Base-by-base conservation (phyloP, 2,113 vertebrate species). In the Neomonachus schauinslandi region DNA sequence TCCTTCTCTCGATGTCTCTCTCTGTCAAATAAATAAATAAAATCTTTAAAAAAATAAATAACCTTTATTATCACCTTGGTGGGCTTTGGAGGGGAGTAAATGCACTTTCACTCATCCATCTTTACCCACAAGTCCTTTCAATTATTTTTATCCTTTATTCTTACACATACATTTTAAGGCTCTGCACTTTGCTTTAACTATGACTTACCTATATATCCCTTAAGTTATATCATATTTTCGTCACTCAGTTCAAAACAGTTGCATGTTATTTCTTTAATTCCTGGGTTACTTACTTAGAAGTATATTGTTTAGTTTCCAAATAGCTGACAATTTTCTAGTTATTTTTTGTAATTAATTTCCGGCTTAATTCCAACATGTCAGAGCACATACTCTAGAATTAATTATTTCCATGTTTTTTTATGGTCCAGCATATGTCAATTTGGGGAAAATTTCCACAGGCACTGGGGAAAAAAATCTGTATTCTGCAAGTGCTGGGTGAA, bases 361-460 rank as follows among this genome's bases (percentile, higher is more conserved):
- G 31, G 63, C 16, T 86, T 81, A 96, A 86, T 80, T 80, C 18
- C 42, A 85, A 15, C 49, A 96, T 72, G 65, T 94, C 61, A 72
- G 63, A 96, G 22, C 49, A 55, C 24, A 90, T 12, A 96, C n/a
- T 90, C 59, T 21, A 67, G 16, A 96, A 89, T 21, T 42, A 7
- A 67, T 46, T 42, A 85, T 74, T 86, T 86, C 57, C 5, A 63
- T 77, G 6, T 81, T 72, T 91, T 55, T 55, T 80, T 72, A 86
- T 10, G 49, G 22, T 65, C 31, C 24, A 74, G 55, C 12, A 63
- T 67, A 71, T 53, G 46, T 57, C 28, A 46, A 46, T 74, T 63
- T 90, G 26, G 57, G 22, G 36, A 21, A 87, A 86, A 72, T 24
- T 63, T 94, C 72, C 92, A 86, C 1, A 86, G 46, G 5, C 42